A percentile compares a stretch with the other conserved stretches of the same genome.
phyloP scores from a whole-genome alignment of 2,888 invertebrate genomes.

The Tetanocera ferruginea region DNA sequence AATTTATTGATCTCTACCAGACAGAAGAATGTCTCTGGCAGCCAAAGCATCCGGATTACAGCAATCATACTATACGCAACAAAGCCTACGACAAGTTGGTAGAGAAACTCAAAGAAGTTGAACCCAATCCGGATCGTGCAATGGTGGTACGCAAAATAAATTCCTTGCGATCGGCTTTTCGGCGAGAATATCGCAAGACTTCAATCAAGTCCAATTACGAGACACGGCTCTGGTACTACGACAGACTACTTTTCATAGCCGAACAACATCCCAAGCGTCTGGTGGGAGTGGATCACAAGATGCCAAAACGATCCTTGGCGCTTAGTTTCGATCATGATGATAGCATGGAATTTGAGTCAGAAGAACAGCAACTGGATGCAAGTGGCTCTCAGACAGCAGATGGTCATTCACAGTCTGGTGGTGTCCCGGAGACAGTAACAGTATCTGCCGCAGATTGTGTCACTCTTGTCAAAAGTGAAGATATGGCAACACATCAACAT shows the following conservation, averaged over 20 bases:
- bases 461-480: conserved; percentile 60
- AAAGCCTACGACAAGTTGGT: conserved; percentile 67
- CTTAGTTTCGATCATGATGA: conserved; percentile 65
- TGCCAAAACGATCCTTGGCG: conserved; percentile 59
- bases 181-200: conserved; percentile 66
- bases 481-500: conserved; percentile 50
- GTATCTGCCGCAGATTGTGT: conserved; percentile 61
- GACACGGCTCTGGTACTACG: conserved; percentile 68
- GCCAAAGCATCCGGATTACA: conserved; percentile 68
- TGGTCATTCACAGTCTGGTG: conserved; percentile 50
- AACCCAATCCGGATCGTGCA: conserved; percentile 66
- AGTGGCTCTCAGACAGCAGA: conserved; percentile 46
- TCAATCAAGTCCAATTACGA: conserved; percentile 62
- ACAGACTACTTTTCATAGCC: conserved; percentile 66
- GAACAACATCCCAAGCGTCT: conserved; percentile 65
- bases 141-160: conserved; percentile 70
- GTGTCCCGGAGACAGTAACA: conserved; percentile 54
- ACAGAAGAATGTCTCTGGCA: conserved; percentile 67
- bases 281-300: conserved; percentile 44
- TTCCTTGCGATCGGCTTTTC: conserved; percentile 66
- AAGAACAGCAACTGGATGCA: conserved; percentile 59
- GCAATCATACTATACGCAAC: conserved; percentile 65
- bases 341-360: conserved; percentile 65
- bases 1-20: conserved; percentile 68
- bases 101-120: conserved; percentile 67